Base-by-base conservation (phyloP, 2,113 vertebrate species). In the Nansenia antarctica region DNA sequence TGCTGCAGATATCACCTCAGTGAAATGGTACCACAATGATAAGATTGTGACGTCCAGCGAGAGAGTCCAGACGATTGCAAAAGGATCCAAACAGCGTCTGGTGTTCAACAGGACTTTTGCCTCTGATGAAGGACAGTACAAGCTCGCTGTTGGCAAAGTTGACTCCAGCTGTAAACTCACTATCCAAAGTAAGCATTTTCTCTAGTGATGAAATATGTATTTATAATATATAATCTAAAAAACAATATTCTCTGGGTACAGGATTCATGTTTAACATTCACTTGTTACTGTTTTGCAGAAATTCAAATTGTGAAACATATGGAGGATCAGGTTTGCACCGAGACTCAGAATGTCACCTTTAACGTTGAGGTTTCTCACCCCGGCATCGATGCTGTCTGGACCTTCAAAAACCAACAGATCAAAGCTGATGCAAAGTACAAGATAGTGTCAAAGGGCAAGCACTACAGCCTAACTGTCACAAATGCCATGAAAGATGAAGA, bases 401-500 rank as follows among this genome's bases (percentile, higher is more conserved):
- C 95, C 39, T 96, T 98, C 84, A 96, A 95, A 77, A 89, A 87
- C 31, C 90, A 94, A 66, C 92, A 93, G 9, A 92, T 99, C 63
- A 94, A 95, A 77, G 84, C 93, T 34, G 86, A 92, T 45, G 29
- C 92, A 69, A 98, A 98, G 66, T 94, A 96, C 84, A 99, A 96
- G 89, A 93, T 97, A 63, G 95, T 96, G 85, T 90, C 93, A 69
- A 92, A 69, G 67, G 93, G 94, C 67, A 97, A 95, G 84, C 87
- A 84, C 78, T 93, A 98, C 81, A 93, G 74, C 20, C 73, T 99
- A 78, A 98, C 94, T 5, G 90, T 99, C 59, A 83, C 95, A 76
- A 96, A 97, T 70, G 89, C 95, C 76, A 98, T 97, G 95, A 98
- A 98, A 87, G 97, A 99, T 62, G 96, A 98, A 65, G 98, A 99